These are phyloP conservation scores for Struthio camelus DNA, from an alignment of 2,113 vertebrate species.

Conservation along the genomic window DNA sequence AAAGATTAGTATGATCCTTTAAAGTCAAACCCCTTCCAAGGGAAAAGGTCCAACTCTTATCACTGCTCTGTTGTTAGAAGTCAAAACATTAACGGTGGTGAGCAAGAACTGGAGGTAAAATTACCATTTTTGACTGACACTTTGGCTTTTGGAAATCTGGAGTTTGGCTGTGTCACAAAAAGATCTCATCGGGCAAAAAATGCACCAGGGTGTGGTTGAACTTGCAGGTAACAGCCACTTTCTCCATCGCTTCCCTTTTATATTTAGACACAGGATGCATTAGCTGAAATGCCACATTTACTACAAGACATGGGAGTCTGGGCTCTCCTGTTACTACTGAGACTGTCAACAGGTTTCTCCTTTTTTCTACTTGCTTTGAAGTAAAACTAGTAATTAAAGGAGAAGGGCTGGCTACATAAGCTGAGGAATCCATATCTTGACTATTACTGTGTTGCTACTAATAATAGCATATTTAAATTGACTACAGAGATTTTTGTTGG, in stretches of 20 bases:
- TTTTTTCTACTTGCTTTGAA: conserved; percentile 33
- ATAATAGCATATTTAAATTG: background rate
- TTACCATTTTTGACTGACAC: background rate
- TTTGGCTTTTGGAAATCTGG: conserved; percentile 8
- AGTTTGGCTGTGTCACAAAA: background rate
- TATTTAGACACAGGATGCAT: conserved; percentile 32
- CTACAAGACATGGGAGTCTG: background rate
- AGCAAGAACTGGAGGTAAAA: conserved; percentile 17
- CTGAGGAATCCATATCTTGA: background rate
- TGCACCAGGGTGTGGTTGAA: background rate
- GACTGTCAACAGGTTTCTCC: background rate
- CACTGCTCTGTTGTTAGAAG: background rate
- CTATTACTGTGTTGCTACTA: background rate
- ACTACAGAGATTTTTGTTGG: background rate
- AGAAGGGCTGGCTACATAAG: background rate
- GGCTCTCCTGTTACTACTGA: background rate
- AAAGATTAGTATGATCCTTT: fast-evolving
- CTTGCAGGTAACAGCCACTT: conserved; percentile 12
- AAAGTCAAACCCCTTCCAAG: background rate
- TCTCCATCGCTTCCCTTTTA: conserved; percentile 41
- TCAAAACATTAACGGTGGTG: background rate
- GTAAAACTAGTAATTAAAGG: conserved; percentile 42
- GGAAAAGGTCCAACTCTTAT: background rate
- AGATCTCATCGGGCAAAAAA: conserved; percentile 13
- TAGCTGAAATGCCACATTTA: conserved; percentile 37